phyloP scores from a whole-genome alignment of 1,140 invertebrate genomes.

The Hyposmocoma kahamanoa region DNA sequence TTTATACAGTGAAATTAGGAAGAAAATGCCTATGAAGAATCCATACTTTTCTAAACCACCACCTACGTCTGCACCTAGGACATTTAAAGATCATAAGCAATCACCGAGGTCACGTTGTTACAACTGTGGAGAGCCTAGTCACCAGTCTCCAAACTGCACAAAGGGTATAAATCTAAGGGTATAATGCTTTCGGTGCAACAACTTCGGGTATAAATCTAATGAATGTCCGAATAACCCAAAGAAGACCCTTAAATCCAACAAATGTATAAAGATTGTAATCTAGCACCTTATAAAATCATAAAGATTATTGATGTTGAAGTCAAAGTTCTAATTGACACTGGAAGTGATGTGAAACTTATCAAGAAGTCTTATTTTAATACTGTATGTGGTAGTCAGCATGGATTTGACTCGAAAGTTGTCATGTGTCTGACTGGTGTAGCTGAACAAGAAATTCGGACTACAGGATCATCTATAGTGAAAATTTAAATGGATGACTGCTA shows the following conservation, averaged over 20 bases:
- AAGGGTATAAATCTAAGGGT: conserved; percentile 27
- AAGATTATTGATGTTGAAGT: conserved; percentile 9
- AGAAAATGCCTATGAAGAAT: conserved; percentile 13
- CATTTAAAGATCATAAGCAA: neutral
- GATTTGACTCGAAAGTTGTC: neutral
- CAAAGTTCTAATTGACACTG: conserved; percentile 14
- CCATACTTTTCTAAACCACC: conserved; percentile 2
- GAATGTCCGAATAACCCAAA: conserved; percentile 10
- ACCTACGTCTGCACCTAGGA: neutral
- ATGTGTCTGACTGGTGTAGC: conserved; percentile 12
- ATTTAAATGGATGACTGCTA: conserved; percentile 15
- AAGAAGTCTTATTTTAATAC: conserved; percentile 7
- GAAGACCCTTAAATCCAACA: conserved; percentile 13
- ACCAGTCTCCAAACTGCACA: conserved; percentile 7
- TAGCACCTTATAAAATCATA: conserved; percentile 11
- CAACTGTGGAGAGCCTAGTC: conserved; percentile 19
- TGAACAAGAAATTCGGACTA: conserved; percentile 10
- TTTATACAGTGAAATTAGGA: conserved; percentile 23
- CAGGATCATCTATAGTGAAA: conserved; percentile 9
- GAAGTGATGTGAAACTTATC: conserved; percentile 18
- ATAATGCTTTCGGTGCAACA: conserved; percentile 29
- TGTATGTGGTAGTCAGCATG: neutral
- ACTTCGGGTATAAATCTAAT: conserved; percentile 15
- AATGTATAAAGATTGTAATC: neutral
- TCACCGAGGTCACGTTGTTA: conserved; percentile 14